Evolutionary conservation across 2,113 vertebrate genomes (phyloP).

Genomic region (Lonchura striata): DNA sequence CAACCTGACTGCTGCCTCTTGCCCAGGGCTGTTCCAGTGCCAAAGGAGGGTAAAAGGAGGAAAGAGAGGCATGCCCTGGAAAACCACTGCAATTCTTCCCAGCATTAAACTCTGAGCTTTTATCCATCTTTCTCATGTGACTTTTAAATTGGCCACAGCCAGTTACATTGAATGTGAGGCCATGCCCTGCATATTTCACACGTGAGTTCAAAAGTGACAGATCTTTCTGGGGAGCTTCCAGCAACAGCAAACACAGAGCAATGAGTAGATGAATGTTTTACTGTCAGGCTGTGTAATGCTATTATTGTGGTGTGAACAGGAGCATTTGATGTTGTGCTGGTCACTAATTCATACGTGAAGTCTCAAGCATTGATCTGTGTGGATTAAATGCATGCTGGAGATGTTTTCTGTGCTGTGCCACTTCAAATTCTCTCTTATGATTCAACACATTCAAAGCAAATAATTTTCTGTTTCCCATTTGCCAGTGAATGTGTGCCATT

Average conservation of each 20-base stretch:
- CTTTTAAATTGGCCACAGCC: neutral
- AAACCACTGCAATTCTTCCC: neutral
- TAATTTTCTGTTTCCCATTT: constrained; percentile 38
- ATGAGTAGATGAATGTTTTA: neutral
- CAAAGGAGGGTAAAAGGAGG: neutral
- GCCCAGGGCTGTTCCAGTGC: neutral
- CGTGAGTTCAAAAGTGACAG: neutral
- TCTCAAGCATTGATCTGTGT: neutral
- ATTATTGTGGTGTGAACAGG: neutral
- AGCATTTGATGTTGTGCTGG: neutral
- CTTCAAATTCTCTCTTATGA: constrained; percentile 19
- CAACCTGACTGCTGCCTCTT: neutral
- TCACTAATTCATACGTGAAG: neutral
- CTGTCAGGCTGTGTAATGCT: neutral
- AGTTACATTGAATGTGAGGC: neutral
- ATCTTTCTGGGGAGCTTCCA: neutral
- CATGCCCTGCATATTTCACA: neutral
- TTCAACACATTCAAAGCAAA: constrained; percentile 33
- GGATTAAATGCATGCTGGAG: constrained; percentile 24
- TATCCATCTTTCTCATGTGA: neutral
- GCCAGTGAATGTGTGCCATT: neutral
- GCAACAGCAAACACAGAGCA: neutral
- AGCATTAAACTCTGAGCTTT: neutral
- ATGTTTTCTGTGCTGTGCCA: neutral
- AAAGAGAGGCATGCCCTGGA: neutral